Evolutionary conservation across 2,888 invertebrate species (phyloP).

Genomic region (Melanchra persicariae): DNA sequence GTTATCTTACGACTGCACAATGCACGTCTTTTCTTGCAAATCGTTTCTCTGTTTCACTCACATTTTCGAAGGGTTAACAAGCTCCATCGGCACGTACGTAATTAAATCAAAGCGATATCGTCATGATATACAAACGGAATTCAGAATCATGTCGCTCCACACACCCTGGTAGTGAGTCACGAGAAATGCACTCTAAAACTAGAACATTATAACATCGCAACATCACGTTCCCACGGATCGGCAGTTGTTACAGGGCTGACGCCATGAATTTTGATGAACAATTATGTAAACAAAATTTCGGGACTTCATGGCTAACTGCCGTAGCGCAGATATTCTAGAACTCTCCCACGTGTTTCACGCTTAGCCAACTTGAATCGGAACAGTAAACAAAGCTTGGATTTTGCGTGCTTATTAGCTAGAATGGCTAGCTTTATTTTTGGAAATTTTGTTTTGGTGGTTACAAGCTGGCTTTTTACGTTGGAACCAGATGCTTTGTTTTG

Average conservation of each 20-base stretch:
- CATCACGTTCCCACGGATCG: conserved; percentile 70
- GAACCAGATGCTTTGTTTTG: conserved; percentile 45
- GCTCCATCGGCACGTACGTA: conserved; percentile 57
- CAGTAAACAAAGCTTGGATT: conserved; percentile 42
- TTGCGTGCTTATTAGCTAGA: conserved; percentile 9
- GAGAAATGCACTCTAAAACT: conserved; percentile 73
- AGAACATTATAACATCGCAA: conserved; percentile 68
- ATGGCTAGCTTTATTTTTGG: conserved; percentile 38
- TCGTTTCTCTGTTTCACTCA: conserved; percentile 22
- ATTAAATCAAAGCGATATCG: conserved; percentile 62
- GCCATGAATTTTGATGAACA: conserved; percentile 48
- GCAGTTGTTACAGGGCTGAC: conserved; percentile 60
- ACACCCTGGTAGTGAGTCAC: conserved; percentile 68
- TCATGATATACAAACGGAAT: conserved; percentile 65
- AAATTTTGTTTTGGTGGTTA: conserved; percentile 20
- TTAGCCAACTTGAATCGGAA: conserved; percentile 23
- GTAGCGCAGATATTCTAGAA: conserved; percentile 42
- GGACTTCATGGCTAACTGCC: conserved; percentile 24
- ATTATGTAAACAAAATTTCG: conserved; percentile 50
- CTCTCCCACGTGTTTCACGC: conserved; percentile 38
- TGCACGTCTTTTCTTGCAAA: conserved; percentile 27
- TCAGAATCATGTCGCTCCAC: conserved; percentile 59
- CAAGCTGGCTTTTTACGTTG: conserved; percentile 26
- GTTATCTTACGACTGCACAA: not conserved
- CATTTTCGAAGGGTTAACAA: conserved; percentile 48